These are phyloP conservation scores for Oncorhynchus keta DNA, from an alignment of 2,113 vertebrate species.

Conservation along the genomic window DNA sequence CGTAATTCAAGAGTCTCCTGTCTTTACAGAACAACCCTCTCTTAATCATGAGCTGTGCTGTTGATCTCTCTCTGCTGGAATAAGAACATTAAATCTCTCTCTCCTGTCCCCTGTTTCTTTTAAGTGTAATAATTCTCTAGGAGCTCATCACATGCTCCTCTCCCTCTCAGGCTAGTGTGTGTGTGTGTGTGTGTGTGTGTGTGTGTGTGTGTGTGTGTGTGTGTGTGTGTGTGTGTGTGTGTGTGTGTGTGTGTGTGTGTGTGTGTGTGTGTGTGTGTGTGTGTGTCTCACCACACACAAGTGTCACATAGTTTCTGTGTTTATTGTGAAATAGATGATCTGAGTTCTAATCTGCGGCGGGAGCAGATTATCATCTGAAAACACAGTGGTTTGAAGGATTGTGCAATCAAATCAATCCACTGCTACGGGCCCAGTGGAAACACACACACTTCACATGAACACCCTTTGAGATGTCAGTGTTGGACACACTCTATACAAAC, in stretches of 20 bases:
- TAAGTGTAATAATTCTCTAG: constrained; percentile 53
- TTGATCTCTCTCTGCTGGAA: constrained; percentile 58
- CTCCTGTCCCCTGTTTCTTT: constrained; percentile 3
- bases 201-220: neutral
- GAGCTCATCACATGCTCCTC: constrained; percentile 53
- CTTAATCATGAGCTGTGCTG: constrained; percentile 65
- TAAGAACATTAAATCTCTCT: constrained; percentile 60
- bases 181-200: neutral
- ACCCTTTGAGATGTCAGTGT: too few species aligned
- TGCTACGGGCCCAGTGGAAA: constrained; percentile 47
- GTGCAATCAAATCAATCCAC: constrained; percentile 28
- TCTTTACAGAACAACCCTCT: constrained; percentile 4
- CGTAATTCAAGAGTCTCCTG: neutral
- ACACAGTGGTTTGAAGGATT: constrained; percentile 38
- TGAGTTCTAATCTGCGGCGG: constrained; percentile 60
- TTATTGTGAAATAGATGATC: constrained; percentile 56
- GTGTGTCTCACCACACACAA: too few species aligned
- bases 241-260: neutral
- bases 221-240: neutral
- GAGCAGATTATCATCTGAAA: constrained; percentile 62
- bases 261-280: neutral
- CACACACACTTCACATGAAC: constrained; percentile 10
- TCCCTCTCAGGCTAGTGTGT: constrained; percentile 33
- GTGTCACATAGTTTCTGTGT: constrained; percentile 36
- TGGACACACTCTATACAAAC: too few species aligned